Percentiles rank a stretch among this genome's conserved stretches.
phyloP scores from a whole-genome alignment of 2,113 vertebrate species.

The Oryzias javanicus region DNA sequence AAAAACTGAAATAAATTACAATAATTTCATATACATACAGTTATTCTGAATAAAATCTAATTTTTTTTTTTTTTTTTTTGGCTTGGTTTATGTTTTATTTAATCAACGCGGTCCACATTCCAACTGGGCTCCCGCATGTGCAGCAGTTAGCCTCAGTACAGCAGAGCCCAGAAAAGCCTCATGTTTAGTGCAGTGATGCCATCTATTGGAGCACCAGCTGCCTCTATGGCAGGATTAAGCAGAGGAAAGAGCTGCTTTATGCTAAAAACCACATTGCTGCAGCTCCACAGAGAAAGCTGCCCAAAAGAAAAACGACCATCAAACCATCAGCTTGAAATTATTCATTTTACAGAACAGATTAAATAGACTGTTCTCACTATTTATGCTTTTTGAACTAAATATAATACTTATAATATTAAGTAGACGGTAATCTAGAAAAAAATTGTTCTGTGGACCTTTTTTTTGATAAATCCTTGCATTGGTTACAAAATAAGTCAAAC shows the following conservation, averaged over 20 bases:
- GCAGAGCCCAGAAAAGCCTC: constrained; percentile 52
- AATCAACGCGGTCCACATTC: background rate
- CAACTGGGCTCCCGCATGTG: constrained; percentile 3
- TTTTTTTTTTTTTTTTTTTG: constrained; percentile 1
- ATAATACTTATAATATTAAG: background rate
- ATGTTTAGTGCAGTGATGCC: constrained; percentile 97
- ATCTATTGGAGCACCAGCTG: constrained; percentile 94
- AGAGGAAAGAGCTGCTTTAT: constrained; percentile 14
- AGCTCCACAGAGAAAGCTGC: background rate
- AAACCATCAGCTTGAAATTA: background rate
- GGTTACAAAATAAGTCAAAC: too few relatives aligned
- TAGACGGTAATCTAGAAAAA: background rate
- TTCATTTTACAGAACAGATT: constrained; percentile 1
- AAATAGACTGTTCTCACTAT: constrained; percentile 11
- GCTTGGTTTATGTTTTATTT: constrained; percentile 1
- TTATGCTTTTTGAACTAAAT: background rate
- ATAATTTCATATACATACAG: background rate
- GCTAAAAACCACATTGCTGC: constrained; percentile 6
- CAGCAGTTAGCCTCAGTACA: constrained; percentile 9
- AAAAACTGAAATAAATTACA: background rate
- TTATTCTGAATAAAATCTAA: background rate
- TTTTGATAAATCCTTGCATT: too few relatives aligned
- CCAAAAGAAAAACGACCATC: constrained; percentile 4
- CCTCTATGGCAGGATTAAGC: constrained; percentile 41
- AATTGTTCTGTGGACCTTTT: too few relatives aligned